A percentile compares a stretch with the other conserved stretches of the same genome.
Evolutionary conservation across 2,113 vertebrate species (phyloP).

Genomic region (Hassar affinis): DNA sequence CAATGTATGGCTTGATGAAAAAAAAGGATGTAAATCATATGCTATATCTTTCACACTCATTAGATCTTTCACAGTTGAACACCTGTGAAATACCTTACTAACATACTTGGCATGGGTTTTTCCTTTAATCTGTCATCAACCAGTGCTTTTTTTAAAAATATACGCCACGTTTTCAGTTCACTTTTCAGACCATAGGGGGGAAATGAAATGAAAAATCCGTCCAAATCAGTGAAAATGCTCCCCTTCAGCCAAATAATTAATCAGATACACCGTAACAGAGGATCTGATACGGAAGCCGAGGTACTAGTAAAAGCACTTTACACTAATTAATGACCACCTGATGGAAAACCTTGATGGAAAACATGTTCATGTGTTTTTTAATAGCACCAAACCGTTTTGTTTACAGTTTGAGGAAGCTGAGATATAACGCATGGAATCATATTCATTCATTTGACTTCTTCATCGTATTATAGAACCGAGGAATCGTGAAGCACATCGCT

Average conservation of each 20-base stretch:
- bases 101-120: too few relatives aligned
- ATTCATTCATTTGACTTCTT: background rate
- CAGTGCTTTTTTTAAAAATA: too few relatives aligned
- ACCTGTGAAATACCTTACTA: too few relatives aligned
- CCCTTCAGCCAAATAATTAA: too few relatives aligned
- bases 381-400: background rate
- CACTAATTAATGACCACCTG: background rate
- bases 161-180: too few relatives aligned
- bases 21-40: too few relatives aligned
- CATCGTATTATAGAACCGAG: background rate
- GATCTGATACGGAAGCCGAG: background rate
- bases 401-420: background rate
- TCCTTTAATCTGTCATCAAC: too few relatives aligned
- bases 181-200: background rate
- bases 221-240: background rate
- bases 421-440: background rate
- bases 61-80: too few relatives aligned
- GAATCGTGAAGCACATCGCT: background rate
- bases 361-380: background rate
- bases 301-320: too few relatives aligned
- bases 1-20: too few relatives aligned
- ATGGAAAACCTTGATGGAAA: background rate
- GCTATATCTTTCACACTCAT: too few relatives aligned
- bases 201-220: background rate
- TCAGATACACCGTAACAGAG: too few relatives aligned